These are phyloP conservation scores for Lissonota sp. DNA, from an alignment of 2,888 invertebrate species.

Conservation along the genomic window DNA sequence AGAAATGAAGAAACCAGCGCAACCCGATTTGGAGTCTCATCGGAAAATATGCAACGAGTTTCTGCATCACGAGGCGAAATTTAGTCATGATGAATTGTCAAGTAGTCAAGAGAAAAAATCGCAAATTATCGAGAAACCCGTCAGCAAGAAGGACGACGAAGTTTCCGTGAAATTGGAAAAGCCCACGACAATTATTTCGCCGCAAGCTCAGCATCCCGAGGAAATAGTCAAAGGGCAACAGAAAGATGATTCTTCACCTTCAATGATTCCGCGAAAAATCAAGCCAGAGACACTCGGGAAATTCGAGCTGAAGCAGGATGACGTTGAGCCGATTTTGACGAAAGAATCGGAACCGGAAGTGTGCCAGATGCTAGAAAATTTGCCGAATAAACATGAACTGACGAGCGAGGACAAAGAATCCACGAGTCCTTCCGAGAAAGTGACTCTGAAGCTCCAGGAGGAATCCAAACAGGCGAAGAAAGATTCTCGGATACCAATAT, in stretches of 20 bases:
- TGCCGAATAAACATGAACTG: constrained; percentile 11
- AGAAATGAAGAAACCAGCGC: constrained; percentile 34
- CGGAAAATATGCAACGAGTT: constrained; percentile 55
- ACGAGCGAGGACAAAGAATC: constrained; percentile 58
- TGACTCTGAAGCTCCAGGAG: constrained; percentile 51
- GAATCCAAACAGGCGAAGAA: constrained; percentile 59
- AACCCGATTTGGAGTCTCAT: constrained; percentile 31
- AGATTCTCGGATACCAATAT: constrained; percentile 78
- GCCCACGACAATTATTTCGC: not conserved
- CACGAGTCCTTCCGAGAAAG: constrained; percentile 63
- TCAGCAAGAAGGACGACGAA: not conserved
- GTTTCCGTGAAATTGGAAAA: not conserved
- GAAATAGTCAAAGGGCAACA: constrained; percentile 12
- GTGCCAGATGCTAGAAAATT: not conserved
- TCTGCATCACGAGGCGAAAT: constrained; percentile 51
- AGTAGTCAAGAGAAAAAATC: constrained; percentile 8
- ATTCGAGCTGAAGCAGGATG: constrained; percentile 26
- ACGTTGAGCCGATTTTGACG: not conserved
- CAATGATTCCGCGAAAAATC: constrained; percentile 63
- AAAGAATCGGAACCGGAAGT: constrained; percentile 25
- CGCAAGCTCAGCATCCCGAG: not conserved
- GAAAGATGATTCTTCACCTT: constrained; percentile 44
- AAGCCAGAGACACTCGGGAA: constrained; percentile 46
- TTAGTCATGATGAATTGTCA: constrained; percentile 47
- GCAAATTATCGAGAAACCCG: not conserved